Base-by-base conservation (phyloP, 2,888 invertebrate species). In the Ennomos fuscantarius region DNA sequence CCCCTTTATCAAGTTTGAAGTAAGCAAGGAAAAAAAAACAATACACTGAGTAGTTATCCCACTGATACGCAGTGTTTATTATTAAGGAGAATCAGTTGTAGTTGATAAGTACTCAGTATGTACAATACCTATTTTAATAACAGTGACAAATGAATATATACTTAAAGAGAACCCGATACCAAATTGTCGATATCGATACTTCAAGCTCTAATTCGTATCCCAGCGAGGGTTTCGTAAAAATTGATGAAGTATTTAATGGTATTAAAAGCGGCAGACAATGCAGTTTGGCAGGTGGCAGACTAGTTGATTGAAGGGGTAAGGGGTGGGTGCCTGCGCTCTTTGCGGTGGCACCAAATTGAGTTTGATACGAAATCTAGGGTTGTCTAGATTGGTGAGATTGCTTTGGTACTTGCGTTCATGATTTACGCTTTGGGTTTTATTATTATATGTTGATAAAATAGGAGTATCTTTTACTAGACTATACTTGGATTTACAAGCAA, bases 291-390 rank as follows among this genome's bases (percentile, higher is more conserved):
- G 50, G 48, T 50, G 44, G 48, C 2, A 11, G 41, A 34, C 39
- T 10, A 24, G 45, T 32, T 32, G 12, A 55, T 42, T 46, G 35
- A 11, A 46, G 50, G 55, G 43, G 42, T 24, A 37, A 55, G 55
- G 50, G 48, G 55, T 59, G 62, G 62, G 66, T 70, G 74, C 69
- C 66, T 70, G 70, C 60, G 73, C 76, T 68, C 68, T 74, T 70
- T 71, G 71, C 62, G 70, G 72, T 65, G 67, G 59, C 61, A 64
- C 66, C 73, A 76, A 76, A 78, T 76, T 73, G 79, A 72, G 76
- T 77, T 79, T 74, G 71, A 70, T 70, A 69, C 68, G 70, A 76
- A 74, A 75, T 73, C 70, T 66, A 69, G 54, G 54, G 65, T 70
- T 58, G 72, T 72, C 72, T 73, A 68, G 66, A 69, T 65, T 61